Conservation (phyloP, 2,113 vertebrate species). For the Anser brachyrhynchus region DNA sequence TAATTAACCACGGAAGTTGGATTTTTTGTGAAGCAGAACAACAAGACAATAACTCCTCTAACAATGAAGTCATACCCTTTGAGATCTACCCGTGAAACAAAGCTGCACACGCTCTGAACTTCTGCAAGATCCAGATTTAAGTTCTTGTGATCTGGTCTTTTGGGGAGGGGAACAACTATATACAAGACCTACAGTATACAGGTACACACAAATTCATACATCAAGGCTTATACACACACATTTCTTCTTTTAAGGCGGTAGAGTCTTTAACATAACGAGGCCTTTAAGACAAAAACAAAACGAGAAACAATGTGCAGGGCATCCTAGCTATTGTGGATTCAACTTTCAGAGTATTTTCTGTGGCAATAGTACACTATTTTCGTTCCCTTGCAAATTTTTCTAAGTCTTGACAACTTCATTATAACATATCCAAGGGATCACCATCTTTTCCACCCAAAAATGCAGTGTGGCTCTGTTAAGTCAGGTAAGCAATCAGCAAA, state of each 20-base stretch:
- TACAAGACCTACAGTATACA: fast-evolving
- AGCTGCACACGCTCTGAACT: background rate
- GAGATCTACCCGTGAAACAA: background rate
- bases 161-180: background rate
- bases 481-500: constrained; percentile 45
- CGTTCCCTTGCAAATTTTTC: background rate
- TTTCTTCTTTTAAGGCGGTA: background rate
- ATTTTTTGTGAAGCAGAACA: constrained; percentile 8
- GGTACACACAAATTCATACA: background rate
- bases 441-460: background rate
- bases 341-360: background rate
- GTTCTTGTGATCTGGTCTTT: background rate
- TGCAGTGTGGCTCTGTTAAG: background rate
- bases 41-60: background rate
- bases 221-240: background rate
- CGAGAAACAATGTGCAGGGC: background rate
- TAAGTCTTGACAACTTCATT: background rate
- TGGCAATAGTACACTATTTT: background rate
- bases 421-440: background rate
- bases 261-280: background rate
- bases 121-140: background rate
- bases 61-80: background rate
- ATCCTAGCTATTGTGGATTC: background rate
- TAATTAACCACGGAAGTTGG: background rate
- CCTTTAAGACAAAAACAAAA: background rate